Conservation (phyloP, 2,113 vertebrate genomes). For the Nanorana parkeri region DNA sequence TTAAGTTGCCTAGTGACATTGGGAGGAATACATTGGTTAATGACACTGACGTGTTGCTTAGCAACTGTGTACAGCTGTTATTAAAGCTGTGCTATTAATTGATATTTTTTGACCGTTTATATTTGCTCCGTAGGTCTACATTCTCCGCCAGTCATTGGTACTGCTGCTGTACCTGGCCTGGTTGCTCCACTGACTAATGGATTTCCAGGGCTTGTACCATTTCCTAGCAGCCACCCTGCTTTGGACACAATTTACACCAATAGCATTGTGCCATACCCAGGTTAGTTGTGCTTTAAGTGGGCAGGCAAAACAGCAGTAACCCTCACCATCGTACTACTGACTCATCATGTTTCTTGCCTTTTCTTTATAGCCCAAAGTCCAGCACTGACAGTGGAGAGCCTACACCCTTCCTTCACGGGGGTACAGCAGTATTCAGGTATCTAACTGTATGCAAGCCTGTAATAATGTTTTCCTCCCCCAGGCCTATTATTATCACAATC, state of each 20-base stretch:
- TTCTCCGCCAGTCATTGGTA: constrained; percentile 91
- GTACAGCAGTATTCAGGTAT: constrained; percentile 98
- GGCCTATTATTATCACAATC: too few species aligned
- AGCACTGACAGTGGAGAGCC: constrained; percentile 85
- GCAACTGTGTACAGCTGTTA: constrained; percentile 47
- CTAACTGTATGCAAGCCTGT: constrained; percentile 13
- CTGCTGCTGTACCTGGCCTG: constrained; percentile 87
- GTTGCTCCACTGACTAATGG: constrained; percentile 92
- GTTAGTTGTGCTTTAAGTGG: constrained; percentile 59
- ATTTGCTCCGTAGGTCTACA: constrained; percentile 81
- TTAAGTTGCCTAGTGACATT: constrained; percentile 46
- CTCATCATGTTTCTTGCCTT: neutral
- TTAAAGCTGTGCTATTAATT: constrained; percentile 14
- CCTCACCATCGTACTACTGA: too few species aligned
- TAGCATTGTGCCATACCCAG: constrained; percentile 90
- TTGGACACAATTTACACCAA: constrained; percentile 95
- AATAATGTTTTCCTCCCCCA: too few species aligned
- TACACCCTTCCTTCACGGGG: constrained; percentile 95
- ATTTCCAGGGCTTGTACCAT: constrained; percentile 91
- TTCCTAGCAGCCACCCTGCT: constrained; percentile 89
- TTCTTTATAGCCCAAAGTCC: constrained; percentile 87
- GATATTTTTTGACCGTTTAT: neutral
- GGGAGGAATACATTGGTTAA: constrained; percentile 34
- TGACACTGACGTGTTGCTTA: constrained; percentile 45
- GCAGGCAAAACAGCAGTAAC: neutral